Base-by-base conservation (phyloP, 2,113 vertebrate species). In the Phylloscopus trochiloides region DNA sequence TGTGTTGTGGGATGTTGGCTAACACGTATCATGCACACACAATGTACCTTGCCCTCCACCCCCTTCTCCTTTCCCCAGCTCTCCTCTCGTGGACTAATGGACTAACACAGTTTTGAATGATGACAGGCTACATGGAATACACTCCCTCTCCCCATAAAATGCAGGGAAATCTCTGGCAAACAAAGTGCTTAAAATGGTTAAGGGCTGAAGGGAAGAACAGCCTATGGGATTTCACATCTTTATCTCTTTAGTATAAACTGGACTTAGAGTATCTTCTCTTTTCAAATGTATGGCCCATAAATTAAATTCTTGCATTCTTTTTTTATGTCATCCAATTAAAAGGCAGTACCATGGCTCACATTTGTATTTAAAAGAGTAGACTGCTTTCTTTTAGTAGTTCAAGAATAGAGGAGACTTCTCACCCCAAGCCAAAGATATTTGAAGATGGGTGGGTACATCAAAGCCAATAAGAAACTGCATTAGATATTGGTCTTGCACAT, bases 1-100 rank as follows among this genome's bases (percentile, higher is more conserved):
- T 94, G 94, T 50, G 51, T 38, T 70, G 67, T 43, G 87, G 94
- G 95, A 90, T 51, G 83, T 28, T 65, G 52, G 91, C 82, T 90
- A 93, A 86, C 45, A 17, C 6, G 17, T 57, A 88, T 19, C 21
- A 20, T 26, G 58, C 73, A 79, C 3, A 1, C 43, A 50, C 17
- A 59, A 20, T 4, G 62, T 19, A 48, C 61, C 50, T 93, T 65
- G 59, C 48, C 70, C 47, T 90, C 52, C 62, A 47, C 18, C 36
- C 45, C 31, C 52, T n/a, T 66, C 50, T 67, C 42, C 58, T 63
- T 20, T 72, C 51, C 68, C 32, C 78, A 58, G 51, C 50, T 85
- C 48, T 48, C n/a, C 43, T 78, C 74, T 79, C 57, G 4, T 24
- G 67, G 81, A 17, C 34, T 57, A 51, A 18, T 32, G 74, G 84